These are phyloP conservation scores for Formica selysi DNA, from an alignment of 1,140 invertebrate genomes.

Conservation along the genomic window DNA sequence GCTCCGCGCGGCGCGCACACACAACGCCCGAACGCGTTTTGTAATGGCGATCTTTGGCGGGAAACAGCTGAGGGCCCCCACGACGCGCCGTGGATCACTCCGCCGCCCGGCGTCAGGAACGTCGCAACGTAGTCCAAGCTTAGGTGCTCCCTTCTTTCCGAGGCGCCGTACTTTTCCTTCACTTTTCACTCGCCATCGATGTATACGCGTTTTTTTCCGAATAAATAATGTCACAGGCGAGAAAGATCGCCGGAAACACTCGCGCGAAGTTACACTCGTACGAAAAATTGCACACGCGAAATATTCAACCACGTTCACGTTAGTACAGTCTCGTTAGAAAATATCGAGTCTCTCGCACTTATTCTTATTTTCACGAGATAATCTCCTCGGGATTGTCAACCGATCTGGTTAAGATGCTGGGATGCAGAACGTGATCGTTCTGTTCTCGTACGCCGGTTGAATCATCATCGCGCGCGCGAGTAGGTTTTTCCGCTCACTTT, in stretches of 20 bases:
- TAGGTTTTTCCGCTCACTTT: neutral
- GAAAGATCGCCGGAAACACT: too few relatives aligned
- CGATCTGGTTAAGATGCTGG: neutral
- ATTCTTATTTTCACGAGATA: neutral
- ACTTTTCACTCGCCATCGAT: conserved; percentile 4
- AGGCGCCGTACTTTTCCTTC: conserved; percentile 34
- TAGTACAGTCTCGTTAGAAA: neutral
- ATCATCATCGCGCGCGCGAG: conserved; percentile 20
- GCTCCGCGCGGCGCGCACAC: conserved; percentile 75
- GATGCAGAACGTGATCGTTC: neutral
- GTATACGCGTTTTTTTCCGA: neutral
- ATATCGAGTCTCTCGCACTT: neutral
- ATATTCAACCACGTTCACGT: neutral
- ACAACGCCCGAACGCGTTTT: conserved; percentile 84
- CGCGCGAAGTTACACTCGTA: neutral
- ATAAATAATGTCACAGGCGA: conserved; percentile 15
- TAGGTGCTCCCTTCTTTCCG: conserved; percentile 23
- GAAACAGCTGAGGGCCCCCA: conserved; percentile 89
- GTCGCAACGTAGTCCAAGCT: conserved; percentile 45
- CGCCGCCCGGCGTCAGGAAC: conserved; percentile 82
- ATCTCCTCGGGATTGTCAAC: neutral
- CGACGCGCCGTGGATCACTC: conserved; percentile 83
- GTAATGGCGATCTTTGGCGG: conserved; percentile 89
- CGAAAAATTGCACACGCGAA: neutral
- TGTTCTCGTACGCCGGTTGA: neutral